phyloP scores from a whole-genome alignment of 2,888 invertebrate species.

The Phortica magna region DNA sequence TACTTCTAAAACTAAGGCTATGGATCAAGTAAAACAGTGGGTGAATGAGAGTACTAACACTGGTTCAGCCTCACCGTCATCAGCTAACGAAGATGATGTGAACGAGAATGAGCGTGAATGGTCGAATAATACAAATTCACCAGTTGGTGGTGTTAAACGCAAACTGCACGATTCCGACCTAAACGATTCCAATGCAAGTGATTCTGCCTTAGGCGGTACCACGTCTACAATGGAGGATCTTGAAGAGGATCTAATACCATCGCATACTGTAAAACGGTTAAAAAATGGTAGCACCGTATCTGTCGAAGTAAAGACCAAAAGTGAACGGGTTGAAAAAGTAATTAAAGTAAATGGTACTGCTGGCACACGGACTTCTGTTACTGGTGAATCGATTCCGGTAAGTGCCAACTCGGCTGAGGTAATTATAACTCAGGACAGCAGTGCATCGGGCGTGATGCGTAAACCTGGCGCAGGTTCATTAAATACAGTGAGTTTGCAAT shows the following conservation, averaged over 20 bases:
- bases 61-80: constrained; percentile 79
- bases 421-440: constrained; percentile 75
- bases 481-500: constrained; percentile 57
- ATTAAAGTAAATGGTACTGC: constrained; percentile 73
- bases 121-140: constrained; percentile 39
- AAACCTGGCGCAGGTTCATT: constrained; percentile 72
- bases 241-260: constrained; percentile 79
- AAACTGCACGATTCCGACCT: constrained; percentile 79
- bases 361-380: constrained; percentile 41
- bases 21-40: constrained; percentile 92
- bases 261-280: constrained; percentile 79
- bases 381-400: constrained; percentile 49
- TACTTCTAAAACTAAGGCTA: constrained; percentile 86
- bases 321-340: constrained; percentile 63
- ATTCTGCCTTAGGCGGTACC: constrained; percentile 53
- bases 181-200: constrained; percentile 78
- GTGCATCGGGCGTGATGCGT: constrained; percentile 75
- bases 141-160: constrained; percentile 73
- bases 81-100: constrained; percentile 75
- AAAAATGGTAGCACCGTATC: constrained; percentile 74
- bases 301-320: constrained; percentile 73
- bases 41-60: constrained; percentile 80
- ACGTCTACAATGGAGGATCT: constrained; percentile 78
- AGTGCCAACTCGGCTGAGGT: constrained; percentile 74
- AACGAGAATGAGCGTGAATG: constrained; percentile 67